Percentiles rank a stretch among this genome's conserved stretches.
These are phyloP conservation scores for Suillia variegata DNA, from an alignment of 2,888 invertebrate species.

Conservation along the genomic window DNA sequence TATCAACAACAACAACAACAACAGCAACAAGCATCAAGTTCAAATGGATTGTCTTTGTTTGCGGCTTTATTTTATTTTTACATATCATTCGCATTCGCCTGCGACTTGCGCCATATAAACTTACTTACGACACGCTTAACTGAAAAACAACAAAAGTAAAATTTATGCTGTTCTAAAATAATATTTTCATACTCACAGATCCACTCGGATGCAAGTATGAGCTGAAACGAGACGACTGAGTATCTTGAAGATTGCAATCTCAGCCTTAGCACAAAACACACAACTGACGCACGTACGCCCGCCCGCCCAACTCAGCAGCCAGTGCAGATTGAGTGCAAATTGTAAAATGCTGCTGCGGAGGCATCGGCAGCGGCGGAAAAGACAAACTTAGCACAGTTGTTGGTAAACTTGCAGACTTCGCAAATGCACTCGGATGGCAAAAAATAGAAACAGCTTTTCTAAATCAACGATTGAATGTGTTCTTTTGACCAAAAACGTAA, in stretches of 20 bases:
- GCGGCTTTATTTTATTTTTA: neutral
- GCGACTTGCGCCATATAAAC: too few relatives aligned
- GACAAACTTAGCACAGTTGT: neutral
- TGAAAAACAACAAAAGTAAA: neutral
- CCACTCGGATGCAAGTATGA: too few relatives aligned
- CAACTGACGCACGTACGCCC: neutral
- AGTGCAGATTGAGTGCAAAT: neutral
- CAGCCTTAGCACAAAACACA: neutral
- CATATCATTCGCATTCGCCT: neutral
- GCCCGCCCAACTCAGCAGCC: neutral
- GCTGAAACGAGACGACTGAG: neutral
- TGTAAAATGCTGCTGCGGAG: neutral
- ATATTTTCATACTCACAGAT: slow-evolving; percentile 4
- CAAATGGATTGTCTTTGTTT: too few relatives aligned
- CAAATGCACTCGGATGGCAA: too few relatives aligned
- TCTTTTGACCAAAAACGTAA: too few relatives aligned
- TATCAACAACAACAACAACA: neutral
- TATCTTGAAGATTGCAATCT: slow-evolving; percentile 4
- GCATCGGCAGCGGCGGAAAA: neutral
- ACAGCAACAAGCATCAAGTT: neutral
- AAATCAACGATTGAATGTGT: too few relatives aligned
- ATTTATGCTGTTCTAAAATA: slow-evolving; percentile 2
- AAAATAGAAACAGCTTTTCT: too few relatives aligned
- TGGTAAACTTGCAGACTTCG: neutral
- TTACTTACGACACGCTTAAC: neutral